Conservation (phyloP, 2,888 invertebrate species). For the Agonum fuliginosum region DNA sequence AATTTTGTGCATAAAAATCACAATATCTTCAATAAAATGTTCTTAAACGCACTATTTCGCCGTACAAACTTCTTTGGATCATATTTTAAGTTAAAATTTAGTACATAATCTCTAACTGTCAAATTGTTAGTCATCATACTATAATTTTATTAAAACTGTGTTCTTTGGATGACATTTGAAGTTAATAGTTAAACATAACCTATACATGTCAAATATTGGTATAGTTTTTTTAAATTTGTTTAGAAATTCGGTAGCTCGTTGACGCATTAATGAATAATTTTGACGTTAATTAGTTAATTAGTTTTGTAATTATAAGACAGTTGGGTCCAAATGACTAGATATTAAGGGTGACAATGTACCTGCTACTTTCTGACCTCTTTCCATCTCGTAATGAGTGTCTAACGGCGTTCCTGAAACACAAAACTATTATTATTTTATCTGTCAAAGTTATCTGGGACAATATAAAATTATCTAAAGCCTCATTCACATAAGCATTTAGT, state of each 20-base stretch:
- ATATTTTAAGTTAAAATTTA: neutral
- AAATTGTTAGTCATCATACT: too few species aligned
- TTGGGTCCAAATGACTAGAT: slow-evolving; percentile 72
- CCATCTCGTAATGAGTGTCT: slow-evolving; percentile 88
- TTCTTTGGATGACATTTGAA: too few species aligned
- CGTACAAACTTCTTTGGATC: neutral
- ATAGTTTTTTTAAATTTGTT: neutral
- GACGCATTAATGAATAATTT: slow-evolving; percentile 5
- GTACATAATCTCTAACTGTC: too few species aligned
- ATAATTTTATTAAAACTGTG: too few species aligned
- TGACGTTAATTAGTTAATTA: neutral
- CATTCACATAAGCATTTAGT: too few species aligned
- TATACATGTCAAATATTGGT: slow-evolving; percentile 3
- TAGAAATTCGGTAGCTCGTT: neutral
- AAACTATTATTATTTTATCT: slow-evolving; percentile 48
- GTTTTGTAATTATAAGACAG: slow-evolving; percentile 68
- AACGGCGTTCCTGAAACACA: slow-evolving; percentile 78
- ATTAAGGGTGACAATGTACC: slow-evolving; percentile 87
- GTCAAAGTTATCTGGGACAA: slow-evolving; percentile 42
- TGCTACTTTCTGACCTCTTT: slow-evolving; percentile 84
- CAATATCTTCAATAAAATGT: neutral
- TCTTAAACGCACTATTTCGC: neutral
- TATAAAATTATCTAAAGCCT: too few species aligned
- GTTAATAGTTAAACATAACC: slow-evolving; percentile 10
- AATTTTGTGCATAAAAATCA: too few species aligned